A percentile compares a stretch with the other conserved stretches of the same genome.
These are phyloP conservation scores for Micromys minutus DNA, from an alignment of 2,113 vertebrate species.

Conservation along the genomic window DNA sequence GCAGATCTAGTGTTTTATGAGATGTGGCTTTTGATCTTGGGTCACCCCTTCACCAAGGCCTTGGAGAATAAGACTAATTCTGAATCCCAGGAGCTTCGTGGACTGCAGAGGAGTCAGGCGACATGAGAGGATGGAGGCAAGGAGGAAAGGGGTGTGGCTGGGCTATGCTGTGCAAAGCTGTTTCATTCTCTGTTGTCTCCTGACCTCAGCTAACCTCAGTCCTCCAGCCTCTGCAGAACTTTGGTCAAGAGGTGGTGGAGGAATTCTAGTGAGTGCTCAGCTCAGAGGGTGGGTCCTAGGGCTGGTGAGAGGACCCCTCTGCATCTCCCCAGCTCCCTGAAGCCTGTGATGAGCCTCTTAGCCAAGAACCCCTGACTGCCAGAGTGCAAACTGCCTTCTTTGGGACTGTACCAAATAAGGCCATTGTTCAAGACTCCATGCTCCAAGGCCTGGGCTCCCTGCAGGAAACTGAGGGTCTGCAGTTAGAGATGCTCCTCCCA, in stretches of 20 bases:
- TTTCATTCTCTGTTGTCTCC: background rate
- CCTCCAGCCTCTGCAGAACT: slow-evolving; percentile 34
- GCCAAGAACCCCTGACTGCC: background rate
- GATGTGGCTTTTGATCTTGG: slow-evolving; percentile 31
- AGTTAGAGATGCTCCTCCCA: background rate
- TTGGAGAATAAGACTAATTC: slow-evolving; percentile 45
- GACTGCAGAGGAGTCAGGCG: slow-evolving; percentile 36
- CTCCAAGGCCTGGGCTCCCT: background rate
- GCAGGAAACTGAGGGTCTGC: background rate
- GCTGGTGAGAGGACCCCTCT: background rate
- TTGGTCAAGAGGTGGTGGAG: slow-evolving; percentile 48
- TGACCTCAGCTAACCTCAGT: slow-evolving; percentile 12
- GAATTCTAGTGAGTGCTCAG: background rate
- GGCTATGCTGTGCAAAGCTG: rapidly evolving
- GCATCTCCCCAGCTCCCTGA: background rate
- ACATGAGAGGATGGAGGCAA: background rate
- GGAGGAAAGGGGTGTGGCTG: background rate
- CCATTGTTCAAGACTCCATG: rapidly evolving
- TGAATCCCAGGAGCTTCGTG: background rate
- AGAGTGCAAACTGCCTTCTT: background rate
- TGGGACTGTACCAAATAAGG: rapidly evolving
- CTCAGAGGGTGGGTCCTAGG: background rate
- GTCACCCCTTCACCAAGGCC: background rate
- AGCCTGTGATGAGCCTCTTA: background rate
- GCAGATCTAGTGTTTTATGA: background rate